Percentiles rank a stretch among this genome's conserved stretches.
These are phyloP conservation scores for Orthonevra nobilis DNA, from an alignment of 2,888 invertebrate species.

Conservation along the genomic window DNA sequence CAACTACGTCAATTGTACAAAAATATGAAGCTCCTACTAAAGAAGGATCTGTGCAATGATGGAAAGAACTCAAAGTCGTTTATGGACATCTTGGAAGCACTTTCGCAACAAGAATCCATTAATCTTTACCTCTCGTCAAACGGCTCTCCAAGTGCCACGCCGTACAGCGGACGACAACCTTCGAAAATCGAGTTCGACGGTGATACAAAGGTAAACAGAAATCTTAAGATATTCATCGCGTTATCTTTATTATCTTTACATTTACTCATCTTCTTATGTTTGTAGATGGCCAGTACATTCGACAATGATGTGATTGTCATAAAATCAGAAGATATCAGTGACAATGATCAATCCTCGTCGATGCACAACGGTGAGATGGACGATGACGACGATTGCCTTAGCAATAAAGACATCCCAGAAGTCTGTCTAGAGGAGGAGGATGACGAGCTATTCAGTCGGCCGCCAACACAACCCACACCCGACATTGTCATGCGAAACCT, in stretches of 20 bases:
- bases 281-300: slow-evolving; percentile 72
- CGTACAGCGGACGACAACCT: slow-evolving; percentile 69
- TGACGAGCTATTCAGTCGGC: slow-evolving; percentile 77
- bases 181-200: slow-evolving; percentile 75
- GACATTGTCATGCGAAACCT: slow-evolving; percentile 37
- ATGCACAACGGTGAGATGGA: slow-evolving; percentile 74
- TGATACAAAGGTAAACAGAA: slow-evolving; percentile 77
- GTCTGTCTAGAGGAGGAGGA: slow-evolving; percentile 79
- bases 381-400: slow-evolving; percentile 78
- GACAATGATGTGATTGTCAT: slow-evolving; percentile 79
- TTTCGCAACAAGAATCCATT: slow-evolving; percentile 78
- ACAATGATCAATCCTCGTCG: slow-evolving; percentile 77
- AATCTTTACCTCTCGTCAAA: slow-evolving; percentile 77
- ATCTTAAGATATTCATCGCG: slow-evolving; percentile 5
- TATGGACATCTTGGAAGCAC: slow-evolving; percentile 78
- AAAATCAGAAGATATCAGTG: slow-evolving; percentile 79
- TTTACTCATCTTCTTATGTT: slow-evolving; percentile 22
- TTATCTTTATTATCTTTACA: slow-evolving; percentile 26
- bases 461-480: slow-evolving; percentile 65
- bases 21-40: slow-evolving; percentile 79
- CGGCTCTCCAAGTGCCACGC: slow-evolving; percentile 75
- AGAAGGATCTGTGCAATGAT: slow-evolving; percentile 78
- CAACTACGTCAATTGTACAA: slow-evolving; percentile 79
- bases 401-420: slow-evolving; percentile 78
- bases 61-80: slow-evolving; percentile 74